A percentile compares a stretch with the other conserved stretches of the same genome.
Evolutionary conservation across 2,113 vertebrate genomes (phyloP).

Genomic region (Romanogobio albipinnatus): DNA sequence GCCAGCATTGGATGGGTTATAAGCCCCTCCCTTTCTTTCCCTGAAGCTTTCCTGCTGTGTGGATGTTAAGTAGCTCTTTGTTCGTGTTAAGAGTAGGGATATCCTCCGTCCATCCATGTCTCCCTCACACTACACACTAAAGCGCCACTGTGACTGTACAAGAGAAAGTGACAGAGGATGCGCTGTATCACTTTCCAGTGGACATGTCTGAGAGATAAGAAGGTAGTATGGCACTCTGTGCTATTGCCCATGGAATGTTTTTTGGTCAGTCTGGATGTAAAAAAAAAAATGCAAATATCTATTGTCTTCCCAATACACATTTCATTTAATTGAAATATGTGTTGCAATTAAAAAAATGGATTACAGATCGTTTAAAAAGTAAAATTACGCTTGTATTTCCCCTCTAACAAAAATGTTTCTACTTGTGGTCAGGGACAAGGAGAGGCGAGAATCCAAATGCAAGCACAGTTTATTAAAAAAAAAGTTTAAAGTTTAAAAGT

Average conservation of each 20-base stretch:
- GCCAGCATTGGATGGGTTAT: not conserved
- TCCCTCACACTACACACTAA: not conserved
- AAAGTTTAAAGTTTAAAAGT: too few relatives aligned
- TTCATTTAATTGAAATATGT: not conserved
- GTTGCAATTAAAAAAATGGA: not conserved
- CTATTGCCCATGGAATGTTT: not conserved
- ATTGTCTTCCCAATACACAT: constrained; percentile 44
- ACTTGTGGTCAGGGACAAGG: too few relatives aligned
- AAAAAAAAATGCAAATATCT: constrained; percentile 38
- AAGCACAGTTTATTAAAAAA: too few relatives aligned
- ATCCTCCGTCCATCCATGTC: constrained; percentile 46
- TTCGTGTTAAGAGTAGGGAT: constrained; percentile 67
- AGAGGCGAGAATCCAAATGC: too few relatives aligned
- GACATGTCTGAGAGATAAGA: constrained; percentile 32
- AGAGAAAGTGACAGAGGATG: constrained; percentile 32
- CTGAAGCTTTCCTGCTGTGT: constrained; percentile 66
- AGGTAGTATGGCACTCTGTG: constrained; percentile 18
- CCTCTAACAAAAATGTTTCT: not conserved
- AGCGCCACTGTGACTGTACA: constrained; percentile 50
- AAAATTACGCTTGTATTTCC: not conserved
- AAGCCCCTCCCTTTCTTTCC: constrained; percentile 16
- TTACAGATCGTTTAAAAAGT: not conserved
- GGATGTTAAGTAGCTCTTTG: constrained; percentile 70
- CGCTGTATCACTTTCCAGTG: constrained; percentile 60
- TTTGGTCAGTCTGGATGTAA: constrained; percentile 8